Evolutionary conservation across 2,113 vertebrate genomes (phyloP).

Genomic region (Glaucomys volans): DNA sequence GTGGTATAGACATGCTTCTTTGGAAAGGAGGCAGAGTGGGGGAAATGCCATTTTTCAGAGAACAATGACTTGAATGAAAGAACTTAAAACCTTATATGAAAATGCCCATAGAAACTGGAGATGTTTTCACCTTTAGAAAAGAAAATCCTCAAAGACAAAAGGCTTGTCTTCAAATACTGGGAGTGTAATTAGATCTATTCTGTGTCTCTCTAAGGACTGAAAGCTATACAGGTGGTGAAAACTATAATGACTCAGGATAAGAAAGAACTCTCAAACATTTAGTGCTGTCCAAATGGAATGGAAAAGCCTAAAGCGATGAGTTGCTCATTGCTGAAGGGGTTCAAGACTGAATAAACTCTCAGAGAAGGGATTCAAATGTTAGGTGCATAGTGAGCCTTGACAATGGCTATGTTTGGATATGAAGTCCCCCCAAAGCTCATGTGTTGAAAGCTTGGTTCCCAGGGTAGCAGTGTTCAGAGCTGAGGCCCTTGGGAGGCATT

Average conservation of each 20-base stretch:
- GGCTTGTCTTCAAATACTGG: constrained; percentile 59
- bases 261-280: not conserved
- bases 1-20: not conserved
- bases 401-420: not conserved
- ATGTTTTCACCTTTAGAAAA: constrained; percentile 64
- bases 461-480: not conserved
- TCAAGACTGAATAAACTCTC: constrained; percentile 18
- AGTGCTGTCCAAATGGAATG: not conserved
- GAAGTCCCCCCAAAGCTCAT: not conserved
- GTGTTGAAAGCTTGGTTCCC: not conserved
- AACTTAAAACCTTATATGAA: constrained; percentile 52
- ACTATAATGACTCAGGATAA: not conserved
- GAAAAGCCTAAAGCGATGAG: not conserved
- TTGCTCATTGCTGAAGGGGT: not conserved
- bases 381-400: not conserved
- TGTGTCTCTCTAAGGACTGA: constrained; percentile 51
- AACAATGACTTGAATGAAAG: constrained; percentile 49
- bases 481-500: too few species aligned
- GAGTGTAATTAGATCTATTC: constrained; percentile 69
- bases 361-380: not conserved
- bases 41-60: not conserved
- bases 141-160: constrained; percentile 73
- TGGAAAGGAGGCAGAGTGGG: not conserved
- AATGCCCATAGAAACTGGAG: constrained; percentile 61
- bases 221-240: constrained; percentile 56